Base-by-base conservation (phyloP, 2,113 vertebrate genomes). In the Hassar affinis region DNA sequence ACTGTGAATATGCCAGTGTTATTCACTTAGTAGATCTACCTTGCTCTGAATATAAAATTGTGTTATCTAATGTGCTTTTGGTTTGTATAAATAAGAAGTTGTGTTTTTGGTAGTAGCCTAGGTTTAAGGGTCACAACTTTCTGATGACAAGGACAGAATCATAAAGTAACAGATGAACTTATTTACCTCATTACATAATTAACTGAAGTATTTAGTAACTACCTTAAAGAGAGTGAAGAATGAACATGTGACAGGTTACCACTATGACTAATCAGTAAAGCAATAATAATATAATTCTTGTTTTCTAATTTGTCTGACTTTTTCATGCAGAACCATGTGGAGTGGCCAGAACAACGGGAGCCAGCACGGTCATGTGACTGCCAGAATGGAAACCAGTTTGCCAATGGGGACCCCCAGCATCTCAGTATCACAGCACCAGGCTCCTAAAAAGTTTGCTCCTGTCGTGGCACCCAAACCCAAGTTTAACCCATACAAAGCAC, bases 391-490 rank as follows among this genome's bases (percentile, higher is more conserved):
- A 93, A 99, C 97, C 38, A 98, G 96, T 0, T 96, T 96, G n/a
- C 93, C 95, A 79, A 92, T 98, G 89, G 97, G 96, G 2, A 96
- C 94, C 3, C 94, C 97, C 17, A 98, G 97, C 90, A 97, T 98
- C 91, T 99, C 97, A 0, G 90, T 98, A 78, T 98, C 97, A 25
- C 97, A 96, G 86, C 97, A 98, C 76, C 97, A 99, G 89, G 83
- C 92, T 0, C 98, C 97, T 52, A 98, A 98, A 93, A 99, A 99
- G 84, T 99, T 97, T 91, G 97, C 97, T 0, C 97, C 98, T 0
- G 92, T 98, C 0, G 98, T 99, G 11, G 98, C 98, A 27, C 98
- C 98, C 47, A 99, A 99, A 85, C 98, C 98, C 25, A 99, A 98
- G 90, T 98, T 97, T 91, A 98, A 98, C 86, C 97, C 97, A 0